Conservation (phyloP, 2,113 vertebrate species). For the Macquaria australasica region DNA sequence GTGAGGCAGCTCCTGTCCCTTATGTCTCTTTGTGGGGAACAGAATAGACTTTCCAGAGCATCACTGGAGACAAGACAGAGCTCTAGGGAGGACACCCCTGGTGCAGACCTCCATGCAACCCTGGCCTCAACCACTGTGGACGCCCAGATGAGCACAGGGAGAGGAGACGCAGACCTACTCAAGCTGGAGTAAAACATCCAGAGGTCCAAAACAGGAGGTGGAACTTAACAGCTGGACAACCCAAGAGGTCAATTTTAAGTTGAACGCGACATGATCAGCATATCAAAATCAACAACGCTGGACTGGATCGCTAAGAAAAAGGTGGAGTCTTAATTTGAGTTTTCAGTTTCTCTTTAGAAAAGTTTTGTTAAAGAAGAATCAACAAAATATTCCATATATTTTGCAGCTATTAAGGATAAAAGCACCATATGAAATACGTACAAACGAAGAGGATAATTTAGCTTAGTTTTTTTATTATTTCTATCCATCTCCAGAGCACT, state of each 20-base stretch:
- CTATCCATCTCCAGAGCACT: slow-evolving; percentile 59
- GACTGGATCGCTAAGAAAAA: slow-evolving; percentile 65
- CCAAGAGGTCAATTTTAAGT: slow-evolving; percentile 62
- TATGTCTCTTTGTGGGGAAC: slow-evolving; percentile 82
- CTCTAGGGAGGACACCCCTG: slow-evolving; percentile 64
- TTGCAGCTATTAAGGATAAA: slow-evolving; percentile 48
- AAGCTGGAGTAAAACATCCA: slow-evolving; percentile 69
- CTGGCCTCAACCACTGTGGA: slow-evolving; percentile 55
- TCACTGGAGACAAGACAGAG: slow-evolving; percentile 73
- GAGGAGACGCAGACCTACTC: slow-evolving; percentile 45
- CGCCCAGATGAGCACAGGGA: slow-evolving; percentile 46
- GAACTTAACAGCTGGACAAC: slow-evolving; percentile 65
- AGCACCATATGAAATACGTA: slow-evolving; percentile 32
- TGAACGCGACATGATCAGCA: slow-evolving; percentile 56
- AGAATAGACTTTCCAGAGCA: slow-evolving; percentile 79
- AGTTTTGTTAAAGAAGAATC: slow-evolving; percentile 63
- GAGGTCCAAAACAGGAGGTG: slow-evolving; percentile 52
- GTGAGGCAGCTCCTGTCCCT: slow-evolving; percentile 84
- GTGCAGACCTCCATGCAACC: slow-evolving; percentile 58
- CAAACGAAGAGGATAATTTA: slow-evolving; percentile 47
- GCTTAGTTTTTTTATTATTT: slow-evolving; percentile 36
- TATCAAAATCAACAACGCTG: slow-evolving; percentile 57
- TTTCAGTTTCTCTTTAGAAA: slow-evolving; percentile 72
- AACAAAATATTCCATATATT: slow-evolving; percentile 48
- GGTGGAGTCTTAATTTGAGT: slow-evolving; percentile 72